Conservation (phyloP, 1,140 invertebrate genomes). For the Saxidomus purpurata region DNA sequence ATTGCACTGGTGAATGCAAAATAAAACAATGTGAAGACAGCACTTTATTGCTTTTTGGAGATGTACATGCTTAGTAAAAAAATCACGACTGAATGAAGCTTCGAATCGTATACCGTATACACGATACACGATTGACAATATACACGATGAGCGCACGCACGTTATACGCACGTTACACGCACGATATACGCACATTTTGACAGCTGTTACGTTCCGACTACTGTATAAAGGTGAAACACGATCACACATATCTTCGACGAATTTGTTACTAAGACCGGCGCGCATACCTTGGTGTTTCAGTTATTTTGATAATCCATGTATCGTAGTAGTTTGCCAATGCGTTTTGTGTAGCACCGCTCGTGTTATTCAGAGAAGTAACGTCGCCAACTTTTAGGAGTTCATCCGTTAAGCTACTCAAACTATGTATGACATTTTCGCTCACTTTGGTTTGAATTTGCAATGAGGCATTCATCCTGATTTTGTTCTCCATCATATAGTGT, state of each 20-base stretch:
- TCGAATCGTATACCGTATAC: no score
- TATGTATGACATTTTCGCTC: background rate
- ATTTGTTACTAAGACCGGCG: background rate
- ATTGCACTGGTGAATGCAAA: no score
- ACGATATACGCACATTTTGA: no score
- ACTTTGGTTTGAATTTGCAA: constrained; percentile 26
- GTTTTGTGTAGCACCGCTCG: background rate
- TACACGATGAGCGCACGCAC: no score
- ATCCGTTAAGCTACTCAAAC: background rate
- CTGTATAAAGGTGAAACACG: background rate
- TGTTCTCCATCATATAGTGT: constrained; percentile 15
- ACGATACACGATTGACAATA: no score
- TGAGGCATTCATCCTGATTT: constrained; percentile 17
- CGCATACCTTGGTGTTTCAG: constrained; percentile 13
- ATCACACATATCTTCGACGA: constrained; percentile 17
- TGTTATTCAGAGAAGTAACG: background rate
- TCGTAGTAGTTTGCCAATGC: background rate
- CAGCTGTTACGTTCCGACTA: no score
- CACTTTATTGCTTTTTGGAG: no score
- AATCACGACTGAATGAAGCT: no score
- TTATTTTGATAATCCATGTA: constrained; percentile 16
- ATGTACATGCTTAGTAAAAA: no score
- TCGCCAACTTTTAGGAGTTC: constrained; percentile 19
- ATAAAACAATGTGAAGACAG: no score
- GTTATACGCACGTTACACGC: no score